These are phyloP conservation scores for Tinea trinotella DNA, from an alignment of 2,888 invertebrate genomes.

Conservation along the genomic window DNA sequence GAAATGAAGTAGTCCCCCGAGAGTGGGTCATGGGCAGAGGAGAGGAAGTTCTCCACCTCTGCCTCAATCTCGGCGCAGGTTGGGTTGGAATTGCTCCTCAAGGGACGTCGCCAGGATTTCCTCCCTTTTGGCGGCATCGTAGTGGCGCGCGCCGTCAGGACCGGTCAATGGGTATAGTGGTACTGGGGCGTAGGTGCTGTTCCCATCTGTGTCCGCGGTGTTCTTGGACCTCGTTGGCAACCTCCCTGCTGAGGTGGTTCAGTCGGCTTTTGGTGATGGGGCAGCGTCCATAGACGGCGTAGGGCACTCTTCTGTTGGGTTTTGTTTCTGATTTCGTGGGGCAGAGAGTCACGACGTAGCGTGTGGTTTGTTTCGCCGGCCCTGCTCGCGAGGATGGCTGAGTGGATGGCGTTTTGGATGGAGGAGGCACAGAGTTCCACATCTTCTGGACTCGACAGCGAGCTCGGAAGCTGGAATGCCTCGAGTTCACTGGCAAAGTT, in stretches of 20 bases:
- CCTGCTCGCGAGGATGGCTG: neutral
- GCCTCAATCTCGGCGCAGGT: slow-evolving; percentile 7
- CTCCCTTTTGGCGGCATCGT: slow-evolving; percentile 20
- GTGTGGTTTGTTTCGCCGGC: neutral
- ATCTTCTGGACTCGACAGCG: neutral
- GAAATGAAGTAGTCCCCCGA: slow-evolving; percentile 19
- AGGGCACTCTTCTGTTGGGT: too few relatives aligned
- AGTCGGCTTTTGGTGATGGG: neutral
- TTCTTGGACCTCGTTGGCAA: neutral
- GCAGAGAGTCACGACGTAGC: too few relatives aligned
- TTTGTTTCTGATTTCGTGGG: too few relatives aligned
- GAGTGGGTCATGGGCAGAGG: neutral
- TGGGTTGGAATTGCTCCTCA: slow-evolving; percentile 19
- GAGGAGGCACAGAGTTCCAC: neutral
- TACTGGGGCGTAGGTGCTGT: neutral
- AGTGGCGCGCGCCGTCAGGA: neutral
- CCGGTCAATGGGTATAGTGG: slow-evolving; percentile 8
- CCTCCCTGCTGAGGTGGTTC: neutral
- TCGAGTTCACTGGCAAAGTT: neutral
- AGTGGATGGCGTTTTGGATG: neutral
- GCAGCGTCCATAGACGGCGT: neutral
- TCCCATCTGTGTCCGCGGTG: neutral
- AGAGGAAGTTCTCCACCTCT: neutral
- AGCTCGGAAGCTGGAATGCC: neutral
- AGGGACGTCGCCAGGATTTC: slow-evolving; percentile 19